Evolutionary conservation across 1,140 invertebrate species (phyloP), one percentile per base, ranked within the genome.

Genomic region (Littorina saxatilis): DNA sequence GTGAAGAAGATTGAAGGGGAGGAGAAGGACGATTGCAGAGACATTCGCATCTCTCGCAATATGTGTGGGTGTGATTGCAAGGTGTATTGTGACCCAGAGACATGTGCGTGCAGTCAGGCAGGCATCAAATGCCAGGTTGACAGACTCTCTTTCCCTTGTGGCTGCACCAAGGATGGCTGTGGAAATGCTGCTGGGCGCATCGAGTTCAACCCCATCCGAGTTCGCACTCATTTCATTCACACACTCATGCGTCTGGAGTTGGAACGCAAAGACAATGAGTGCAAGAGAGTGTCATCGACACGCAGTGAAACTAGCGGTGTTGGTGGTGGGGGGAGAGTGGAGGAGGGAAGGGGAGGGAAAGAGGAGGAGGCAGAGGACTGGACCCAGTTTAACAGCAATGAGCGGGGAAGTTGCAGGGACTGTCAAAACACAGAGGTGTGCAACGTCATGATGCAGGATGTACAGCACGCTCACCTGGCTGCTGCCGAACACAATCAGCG

Each of bases 91-190:
- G 97, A 99, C 93, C 98, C 98, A 0, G 97, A 98, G 87, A 97
- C 95, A 29, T 99, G 98, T 92, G 95, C 96, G 39, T 99, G 98
- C 93, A 97, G 96, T 90, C 94, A 96, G 90, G 96, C 96, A 72
- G 98, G 97, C 39, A 99, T 99, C 82, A 98, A 99, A 93, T 99
- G 97, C 91, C 97, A 98, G 94, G 97, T 99, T 32, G 98, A 99
- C 93, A 94, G 98, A 83, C 94, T 97, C 61, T 98, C 97, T 88
- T 99, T 99, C 92, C 98, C 98, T 0, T 99, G 98, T 92, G 97
- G 98, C 32, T 99, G 98, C 92, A 96, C 96, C 0, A 95, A 96
- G 83, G 98, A 99, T 88, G 97, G 97, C 70, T 99, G 98, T 92
- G 96, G 95, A 47, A 99, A 99, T 92, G 95, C 95, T 3, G 95